Evolutionary conservation across 2,888 invertebrate genomes (phyloP).

Genomic region (Drosophila sordidula): DNA sequence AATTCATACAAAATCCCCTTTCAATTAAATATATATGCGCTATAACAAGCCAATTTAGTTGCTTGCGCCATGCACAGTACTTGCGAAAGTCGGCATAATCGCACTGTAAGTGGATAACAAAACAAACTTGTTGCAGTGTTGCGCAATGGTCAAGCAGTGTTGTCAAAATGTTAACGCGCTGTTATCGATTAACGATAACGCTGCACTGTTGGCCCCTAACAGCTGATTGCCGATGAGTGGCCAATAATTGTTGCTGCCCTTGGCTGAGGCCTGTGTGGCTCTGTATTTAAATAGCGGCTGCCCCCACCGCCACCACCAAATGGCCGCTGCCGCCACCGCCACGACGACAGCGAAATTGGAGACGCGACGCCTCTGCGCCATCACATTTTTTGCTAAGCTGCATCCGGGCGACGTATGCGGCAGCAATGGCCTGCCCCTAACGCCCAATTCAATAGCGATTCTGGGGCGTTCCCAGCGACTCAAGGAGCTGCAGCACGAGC

Average conservation of each 20-base stretch:
- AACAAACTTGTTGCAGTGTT: conserved; percentile 47
- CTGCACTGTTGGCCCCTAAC: conserved; percentile 1
- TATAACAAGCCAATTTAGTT: neutral
- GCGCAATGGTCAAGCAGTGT: conserved; percentile 31
- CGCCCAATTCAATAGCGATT: conserved; percentile 98
- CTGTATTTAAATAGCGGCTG: conserved; percentile 16
- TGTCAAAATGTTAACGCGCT: conserved; percentile 8
- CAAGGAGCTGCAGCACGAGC: conserved; percentile 91
- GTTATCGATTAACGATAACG: conserved; percentile 33
- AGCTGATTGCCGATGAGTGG: conserved; percentile 41
- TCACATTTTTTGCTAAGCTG: conserved; percentile 95
- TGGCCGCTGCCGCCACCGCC: conserved; percentile 41
- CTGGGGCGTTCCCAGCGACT: conserved; percentile 94
- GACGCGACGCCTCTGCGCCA: conserved; percentile 88
- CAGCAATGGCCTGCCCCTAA: conserved; percentile 97
- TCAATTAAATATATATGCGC: neutral
- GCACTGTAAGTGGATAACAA: conserved; percentile 18
- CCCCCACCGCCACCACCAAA: conserved; percentile 27
- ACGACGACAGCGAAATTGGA: conserved; percentile 40
- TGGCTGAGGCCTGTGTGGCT: conserved; percentile 17
- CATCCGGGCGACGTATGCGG: conserved; percentile 97
- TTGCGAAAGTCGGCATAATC: neutral
- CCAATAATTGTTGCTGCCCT: conserved; percentile 61
- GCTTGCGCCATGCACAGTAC: neutral
- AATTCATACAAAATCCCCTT: neutral